These are phyloP conservation scores for Radopholus similis DNA, from an alignment of 1,140 invertebrate species.

Conservation along the genomic window DNA sequence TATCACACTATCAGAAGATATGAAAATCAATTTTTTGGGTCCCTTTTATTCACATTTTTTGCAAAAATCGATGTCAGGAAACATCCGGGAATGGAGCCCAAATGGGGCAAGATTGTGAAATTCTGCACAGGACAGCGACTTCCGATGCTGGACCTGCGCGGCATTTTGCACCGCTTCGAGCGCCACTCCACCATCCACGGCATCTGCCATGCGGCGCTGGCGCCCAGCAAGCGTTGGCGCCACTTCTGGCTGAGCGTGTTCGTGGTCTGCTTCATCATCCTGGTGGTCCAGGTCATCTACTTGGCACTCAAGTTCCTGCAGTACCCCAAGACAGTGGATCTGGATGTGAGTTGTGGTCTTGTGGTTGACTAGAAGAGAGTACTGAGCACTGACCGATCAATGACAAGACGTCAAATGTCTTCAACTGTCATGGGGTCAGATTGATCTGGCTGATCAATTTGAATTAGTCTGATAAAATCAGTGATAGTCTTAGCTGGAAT, in stretches of 20 bases:
- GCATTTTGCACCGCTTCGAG: slow-evolving; percentile 16
- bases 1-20: neutral
- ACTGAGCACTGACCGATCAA: too few relatives aligned
- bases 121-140: neutral
- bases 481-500: neutral
- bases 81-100: too few relatives aligned
- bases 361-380: too few relatives aligned
- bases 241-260: slow-evolving; percentile 38
- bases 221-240: slow-evolving; percentile 35
- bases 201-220: slow-evolving; percentile 50
- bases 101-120: too few relatives aligned
- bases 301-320: slow-evolving; percentile 43
- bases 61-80: too few relatives aligned
- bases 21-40: neutral
- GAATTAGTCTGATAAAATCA: neutral
- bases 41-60: neutral
- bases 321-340: slow-evolving; percentile 56
- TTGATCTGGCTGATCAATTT: too few relatives aligned
- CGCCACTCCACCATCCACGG: slow-evolving; percentile 52
- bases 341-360: slow-evolving; percentile 58
- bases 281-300: slow-evolving; percentile 46
- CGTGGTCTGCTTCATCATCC: neutral
- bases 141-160: slow-evolving; percentile 1
- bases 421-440: too few relatives aligned
- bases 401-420: too few relatives aligned